phyloP scores from a whole-genome alignment of 37 sponge, comb jelly and placozoan species.

The Aplysina aerophoba region DNA sequence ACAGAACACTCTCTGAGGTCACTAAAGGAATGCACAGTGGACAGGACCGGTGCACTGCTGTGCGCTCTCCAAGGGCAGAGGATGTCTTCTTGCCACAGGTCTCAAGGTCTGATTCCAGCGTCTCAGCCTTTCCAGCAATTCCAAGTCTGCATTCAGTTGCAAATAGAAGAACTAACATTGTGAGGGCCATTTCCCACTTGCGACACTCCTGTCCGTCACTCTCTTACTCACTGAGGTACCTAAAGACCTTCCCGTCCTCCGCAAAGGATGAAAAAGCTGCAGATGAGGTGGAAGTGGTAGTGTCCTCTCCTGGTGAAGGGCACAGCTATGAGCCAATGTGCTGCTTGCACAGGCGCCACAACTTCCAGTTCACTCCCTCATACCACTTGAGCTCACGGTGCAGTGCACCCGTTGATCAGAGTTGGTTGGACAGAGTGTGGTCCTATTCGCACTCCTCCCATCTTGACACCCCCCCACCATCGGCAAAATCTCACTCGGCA shows the following conservation, averaged over 20 bases:
- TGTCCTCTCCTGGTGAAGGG: too few species aligned
- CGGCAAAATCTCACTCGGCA: background rate
- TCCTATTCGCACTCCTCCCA: background rate
- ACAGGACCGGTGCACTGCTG: too few species aligned
- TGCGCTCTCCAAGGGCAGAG: background rate
- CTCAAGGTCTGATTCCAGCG: background rate
- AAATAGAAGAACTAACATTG: background rate
- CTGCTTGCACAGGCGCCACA: background rate
- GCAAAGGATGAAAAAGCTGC: too few species aligned
- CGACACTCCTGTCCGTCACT: background rate
- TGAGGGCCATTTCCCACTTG: background rate
- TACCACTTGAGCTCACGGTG: background rate
- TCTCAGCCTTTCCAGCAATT: background rate
- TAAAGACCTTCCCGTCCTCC: background rate
- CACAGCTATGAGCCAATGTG: background rate
- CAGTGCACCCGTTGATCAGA: conserved; percentile 12
- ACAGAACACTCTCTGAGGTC: background rate
- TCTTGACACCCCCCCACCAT: background rate
- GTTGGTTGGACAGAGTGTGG: background rate
- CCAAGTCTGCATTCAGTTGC: background rate
- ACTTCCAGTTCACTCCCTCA: conserved; percentile 7
- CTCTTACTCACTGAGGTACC: background rate
- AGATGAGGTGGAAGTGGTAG: too few species aligned
- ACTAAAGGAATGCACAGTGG: background rate
- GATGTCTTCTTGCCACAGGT: background rate